Base-by-base conservation (phyloP, 2,888 invertebrate species). In the Eupithecia insigniata region DNA sequence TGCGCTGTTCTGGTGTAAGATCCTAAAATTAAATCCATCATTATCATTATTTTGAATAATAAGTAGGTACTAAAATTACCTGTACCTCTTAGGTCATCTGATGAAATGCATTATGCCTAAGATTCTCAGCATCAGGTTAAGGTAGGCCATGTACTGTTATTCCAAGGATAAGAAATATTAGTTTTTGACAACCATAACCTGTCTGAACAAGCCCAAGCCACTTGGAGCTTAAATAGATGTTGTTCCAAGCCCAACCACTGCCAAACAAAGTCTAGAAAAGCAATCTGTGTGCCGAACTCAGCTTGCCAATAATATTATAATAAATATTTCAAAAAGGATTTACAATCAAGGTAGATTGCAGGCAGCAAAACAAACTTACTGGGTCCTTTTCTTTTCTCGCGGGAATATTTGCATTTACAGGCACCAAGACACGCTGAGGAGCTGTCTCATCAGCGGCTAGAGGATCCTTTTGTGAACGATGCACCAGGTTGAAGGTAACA, bases 391-490 rank as follows among this genome's bases (percentile, higher is more conserved):
- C 91, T 72, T 91, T 89, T 73, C 80, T 82, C 0, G 89, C 83
- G 0, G 95, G 94, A 76, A 92, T 80, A 87, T 84, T 89, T 34
- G 92, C 92, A 77, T 91, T 93, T 8, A 95, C 90, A 2, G 96
- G 97, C 6, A 97, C 94, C 3, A 99, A 93, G 30, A 99, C 99
- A 80, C 96, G 95, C 86, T 99, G 97, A 0, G 99, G 98, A 0
- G 98, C 98, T 68, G 94, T 97, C 87, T 98, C 98, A 90, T 99
- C 98, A 0, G 97, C 97, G 0, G 96, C 95, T 67, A 99, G 89
- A 1, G 99, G 99, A 95, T 99, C 99, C 84, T 96, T 96, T 90
- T 99, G 99, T 84, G 98, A 98, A 86, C 99, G 96, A 86, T 99
- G 98, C 1, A 99, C 98, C 78, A 99, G 91, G 85, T 97, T 97